A percentile compares a stretch with the other conserved stretches of the same genome.
Conservation (phyloP, 2,888 invertebrate genomes). For the Athrips mouffetella region DNA sequence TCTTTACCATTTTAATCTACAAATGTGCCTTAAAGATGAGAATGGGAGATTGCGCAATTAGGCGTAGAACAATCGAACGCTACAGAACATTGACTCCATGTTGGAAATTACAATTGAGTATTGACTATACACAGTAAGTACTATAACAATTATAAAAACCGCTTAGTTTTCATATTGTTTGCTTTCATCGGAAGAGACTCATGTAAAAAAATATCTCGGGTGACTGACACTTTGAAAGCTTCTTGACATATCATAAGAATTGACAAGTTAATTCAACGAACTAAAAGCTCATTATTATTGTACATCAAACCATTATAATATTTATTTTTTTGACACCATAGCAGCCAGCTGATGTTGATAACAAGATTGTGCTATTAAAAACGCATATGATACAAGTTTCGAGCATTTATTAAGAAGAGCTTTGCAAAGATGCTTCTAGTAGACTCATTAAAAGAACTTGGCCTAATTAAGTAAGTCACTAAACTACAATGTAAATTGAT, state of each 20-base stretch:
- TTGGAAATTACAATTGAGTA: conserved; percentile 8
- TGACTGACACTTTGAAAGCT: neutral
- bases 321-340: neutral
- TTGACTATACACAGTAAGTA: conserved; percentile 8
- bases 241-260: neutral
- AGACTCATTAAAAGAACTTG: neutral
- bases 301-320: neutral
- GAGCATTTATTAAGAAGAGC: neutral
- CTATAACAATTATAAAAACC: conserved; percentile 8
- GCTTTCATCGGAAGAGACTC: conserved; percentile 4
- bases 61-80: conserved; percentile 32
- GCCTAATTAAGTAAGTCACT: conserved; percentile 1
- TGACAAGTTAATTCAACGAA: neutral
- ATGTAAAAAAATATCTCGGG: neutral
- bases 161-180: neutral
- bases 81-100: conserved; percentile 19
- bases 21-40: conserved; percentile 29
- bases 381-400: neutral
- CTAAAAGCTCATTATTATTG: neutral
- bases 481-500: neutral
- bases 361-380: neutral
- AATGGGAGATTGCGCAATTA: conserved; percentile 37
- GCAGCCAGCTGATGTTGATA: neutral
- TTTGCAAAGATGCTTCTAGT: neutral
- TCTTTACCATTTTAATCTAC: conserved; percentile 37